Evolutionary conservation across 2,888 invertebrate species (phyloP).

Genomic region (Spicauda simplicius): DNA sequence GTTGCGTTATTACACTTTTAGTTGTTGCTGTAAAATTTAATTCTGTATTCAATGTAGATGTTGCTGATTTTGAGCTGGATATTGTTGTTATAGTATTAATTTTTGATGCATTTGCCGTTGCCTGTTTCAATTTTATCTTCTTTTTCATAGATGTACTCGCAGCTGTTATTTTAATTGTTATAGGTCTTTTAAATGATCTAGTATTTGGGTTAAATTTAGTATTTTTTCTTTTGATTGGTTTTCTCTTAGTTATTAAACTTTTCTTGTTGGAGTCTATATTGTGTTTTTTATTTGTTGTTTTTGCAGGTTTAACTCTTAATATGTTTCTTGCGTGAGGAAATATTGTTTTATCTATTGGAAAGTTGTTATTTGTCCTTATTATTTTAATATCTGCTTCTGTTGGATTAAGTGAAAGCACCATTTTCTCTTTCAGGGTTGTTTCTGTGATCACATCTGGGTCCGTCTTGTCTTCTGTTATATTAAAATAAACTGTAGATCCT

Average conservation of each 20-base stretch:
- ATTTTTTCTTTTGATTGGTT: neutral
- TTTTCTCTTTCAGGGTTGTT: neutral
- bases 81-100: too few species aligned
- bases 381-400: neutral
- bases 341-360: neutral
- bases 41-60: neutral
- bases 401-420: neutral
- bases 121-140: neutral
- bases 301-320: neutral
- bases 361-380: neutral
- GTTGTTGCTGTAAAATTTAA: neutral
- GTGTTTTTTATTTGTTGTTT: neutral
- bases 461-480: neutral
- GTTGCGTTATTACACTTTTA: neutral
- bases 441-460: neutral
- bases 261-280: neutral
- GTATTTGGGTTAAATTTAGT: neutral
- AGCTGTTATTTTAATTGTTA: neutral
- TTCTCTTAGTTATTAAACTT: neutral
- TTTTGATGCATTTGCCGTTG: too few species aligned
- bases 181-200: neutral
- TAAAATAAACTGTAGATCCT: neutral
- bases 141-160: neutral
- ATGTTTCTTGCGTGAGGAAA: neutral
- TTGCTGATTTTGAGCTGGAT: neutral